Evolutionary conservation across 1,140 invertebrate genomes (phyloP).

Genomic region (Hypothenemus hampei): DNA sequence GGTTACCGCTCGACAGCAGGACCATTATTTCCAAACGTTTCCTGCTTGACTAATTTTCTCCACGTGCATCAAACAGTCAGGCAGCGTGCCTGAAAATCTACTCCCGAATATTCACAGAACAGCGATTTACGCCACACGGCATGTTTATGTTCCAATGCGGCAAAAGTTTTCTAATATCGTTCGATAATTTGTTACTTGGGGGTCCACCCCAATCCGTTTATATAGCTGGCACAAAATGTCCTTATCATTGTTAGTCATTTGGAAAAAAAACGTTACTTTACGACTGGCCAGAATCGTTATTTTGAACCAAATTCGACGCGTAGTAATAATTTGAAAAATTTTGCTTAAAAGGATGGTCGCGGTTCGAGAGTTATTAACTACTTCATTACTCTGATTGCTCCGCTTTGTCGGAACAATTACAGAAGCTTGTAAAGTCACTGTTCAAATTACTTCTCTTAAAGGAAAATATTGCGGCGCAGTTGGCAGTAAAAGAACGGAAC

Average conservation of each 20-base stretch:
- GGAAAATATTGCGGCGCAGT: slow-evolving; percentile 11
- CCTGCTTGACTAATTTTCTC: slow-evolving; percentile 23
- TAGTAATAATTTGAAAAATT: no score
- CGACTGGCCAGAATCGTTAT: no score
- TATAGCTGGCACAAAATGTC: no score
- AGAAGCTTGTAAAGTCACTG: slow-evolving; percentile 19
- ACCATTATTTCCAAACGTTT: slow-evolving; percentile 22
- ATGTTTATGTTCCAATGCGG: slow-evolving; percentile 26
- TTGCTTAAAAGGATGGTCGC: background rate
- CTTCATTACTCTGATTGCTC: slow-evolving; percentile 30
- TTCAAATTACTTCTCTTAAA: slow-evolving; percentile 18
- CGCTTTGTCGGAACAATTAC: slow-evolving; percentile 26
- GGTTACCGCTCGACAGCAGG: background rate
- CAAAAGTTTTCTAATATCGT: slow-evolving; percentile 26
- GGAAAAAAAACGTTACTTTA: no score
- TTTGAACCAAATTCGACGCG: no score
- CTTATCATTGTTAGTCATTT: no score
- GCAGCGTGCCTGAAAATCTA: slow-evolving; percentile 16
- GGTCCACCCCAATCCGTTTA: no score
- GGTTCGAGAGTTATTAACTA: slow-evolving; percentile 25
- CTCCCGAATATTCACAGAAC: slow-evolving; percentile 27
- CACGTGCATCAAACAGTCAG: slow-evolving; percentile 25
- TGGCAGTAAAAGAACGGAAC: slow-evolving; percentile 16
- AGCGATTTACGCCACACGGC: slow-evolving; percentile 22
- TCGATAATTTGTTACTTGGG: slow-evolving; percentile 21